These are phyloP conservation scores for Lota lota DNA, from an alignment of 2,113 vertebrate genomes.

Conservation along the genomic window DNA sequence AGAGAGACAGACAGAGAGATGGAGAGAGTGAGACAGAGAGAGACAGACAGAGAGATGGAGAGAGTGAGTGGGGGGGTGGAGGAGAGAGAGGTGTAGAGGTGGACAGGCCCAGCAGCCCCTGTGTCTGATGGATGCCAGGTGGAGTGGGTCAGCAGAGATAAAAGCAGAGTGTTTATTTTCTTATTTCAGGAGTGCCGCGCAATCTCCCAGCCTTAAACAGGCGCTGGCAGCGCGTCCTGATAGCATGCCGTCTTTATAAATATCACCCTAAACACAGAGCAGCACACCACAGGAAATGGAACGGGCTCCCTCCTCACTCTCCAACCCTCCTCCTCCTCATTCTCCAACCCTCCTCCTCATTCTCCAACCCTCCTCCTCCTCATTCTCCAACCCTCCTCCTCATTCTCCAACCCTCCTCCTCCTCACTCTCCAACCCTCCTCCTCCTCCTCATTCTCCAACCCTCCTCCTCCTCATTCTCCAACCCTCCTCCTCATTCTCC, in stretches of 20 bases:
- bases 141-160: slow-evolving; percentile 69
- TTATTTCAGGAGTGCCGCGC: slow-evolving; percentile 58
- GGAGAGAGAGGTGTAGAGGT: slow-evolving; percentile 68
- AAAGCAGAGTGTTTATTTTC: slow-evolving; percentile 76
- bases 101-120: slow-evolving; percentile 69
- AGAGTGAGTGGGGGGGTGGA: slow-evolving; percentile 44
- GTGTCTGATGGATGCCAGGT: slow-evolving; percentile 78
- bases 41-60: too few relatives aligned
- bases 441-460: too few relatives aligned
- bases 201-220: slow-evolving; percentile 40
- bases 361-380: too few relatives aligned
- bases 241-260: neutral
- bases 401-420: too few relatives aligned
- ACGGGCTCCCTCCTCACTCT: too few relatives aligned
- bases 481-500: too few relatives aligned
- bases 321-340: too few relatives aligned
- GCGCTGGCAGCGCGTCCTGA: neutral
- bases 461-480: too few relatives aligned
- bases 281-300: neutral
- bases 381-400: too few relatives aligned
- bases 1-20: slow-evolving; percentile 47
- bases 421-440: too few relatives aligned
- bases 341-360: too few relatives aligned
- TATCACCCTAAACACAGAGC: neutral
- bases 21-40: too few relatives aligned